Percentiles rank a stretch among this genome's conserved stretches.
These are phyloP conservation scores for Caenorhabditis panamensis DNA, from an alignment of 2,888 invertebrate species.

Conservation along the genomic window DNA sequence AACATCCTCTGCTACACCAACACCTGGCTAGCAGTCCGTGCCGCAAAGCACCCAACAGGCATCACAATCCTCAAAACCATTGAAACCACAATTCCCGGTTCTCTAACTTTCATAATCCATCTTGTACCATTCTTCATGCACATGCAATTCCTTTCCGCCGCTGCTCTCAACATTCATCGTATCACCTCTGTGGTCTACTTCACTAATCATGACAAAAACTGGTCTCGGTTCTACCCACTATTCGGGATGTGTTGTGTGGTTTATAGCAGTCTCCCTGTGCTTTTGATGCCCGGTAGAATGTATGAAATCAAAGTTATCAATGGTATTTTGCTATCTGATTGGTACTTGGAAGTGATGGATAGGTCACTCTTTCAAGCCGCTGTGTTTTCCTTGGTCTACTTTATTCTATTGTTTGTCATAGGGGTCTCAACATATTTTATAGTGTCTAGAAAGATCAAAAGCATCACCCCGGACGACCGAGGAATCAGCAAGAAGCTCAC, in stretches of 20 bases:
- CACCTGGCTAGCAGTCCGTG: conserved; percentile 36
- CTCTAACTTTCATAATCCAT: background rate
- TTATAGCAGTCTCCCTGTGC: background rate
- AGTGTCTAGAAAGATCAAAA: background rate
- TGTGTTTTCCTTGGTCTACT: conserved; percentile 13
- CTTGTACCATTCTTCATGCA: background rate
- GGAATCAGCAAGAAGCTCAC: conserved; percentile 20
- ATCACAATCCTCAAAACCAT: background rate
- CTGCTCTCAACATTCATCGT: conserved; percentile 1
- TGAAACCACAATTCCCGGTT: background rate
- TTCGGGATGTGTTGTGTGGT: background rate
- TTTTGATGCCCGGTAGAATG: background rate
- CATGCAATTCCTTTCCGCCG: conserved; percentile 10
- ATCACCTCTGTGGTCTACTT: conserved; percentile 6
- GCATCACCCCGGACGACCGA: background rate
- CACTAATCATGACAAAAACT: background rate
- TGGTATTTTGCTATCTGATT: background rate
- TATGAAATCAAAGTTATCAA: conserved; percentile 10
- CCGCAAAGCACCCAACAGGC: background rate
- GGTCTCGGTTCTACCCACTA: background rate
- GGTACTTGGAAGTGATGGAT: background rate
- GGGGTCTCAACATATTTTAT: background rate
- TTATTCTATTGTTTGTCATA: background rate
- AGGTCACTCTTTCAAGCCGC: conserved; percentile 13
- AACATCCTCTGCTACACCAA: conserved; percentile 40